Base-by-base conservation (phyloP, 2,113 vertebrate genomes). In the Lophius piscatorius region DNA sequence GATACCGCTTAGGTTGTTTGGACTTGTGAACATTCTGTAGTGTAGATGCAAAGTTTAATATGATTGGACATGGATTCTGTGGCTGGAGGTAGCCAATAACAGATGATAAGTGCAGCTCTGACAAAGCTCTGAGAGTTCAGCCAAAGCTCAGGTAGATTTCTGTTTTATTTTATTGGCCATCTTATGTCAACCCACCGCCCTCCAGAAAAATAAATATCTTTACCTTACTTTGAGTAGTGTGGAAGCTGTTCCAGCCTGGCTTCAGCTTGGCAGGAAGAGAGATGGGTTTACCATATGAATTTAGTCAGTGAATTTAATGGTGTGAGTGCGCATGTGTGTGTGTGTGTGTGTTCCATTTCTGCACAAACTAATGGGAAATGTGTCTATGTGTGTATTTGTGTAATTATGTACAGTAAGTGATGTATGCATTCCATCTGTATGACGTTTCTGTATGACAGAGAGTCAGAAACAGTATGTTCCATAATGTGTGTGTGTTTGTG, bases 221-320 rank as follows among this genome's bases (percentile, higher is more conserved):
- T 36, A 44, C 76, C n/a, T n/a, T n/a, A 78, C 70, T 68, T 62
- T 42, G 56, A 81, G 74, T 48, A 41, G 72, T 44, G 76, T 64
- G 67, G 76, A 83, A 75, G 74, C 31, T 9, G 70, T 82, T 78
- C 60, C 35, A 16, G 65, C 42, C 62, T 49, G 36, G 73, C 44
- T 88, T 81, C 63, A 67, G 42, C 67, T 82, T 77, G 75, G 81
- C 80, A 73, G 74, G 16, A 20, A 54, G 59, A 35, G 70, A 70
- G 71, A 84, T 86, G 70, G 58, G 71, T 80, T 82, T 80, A 87
- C 85, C 89, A 89, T 78, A 76, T 82, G 82, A 87, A 70, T 44
- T n/a, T n/a, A n/a, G n/a, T n/a, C n/a, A n/a, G n/a, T n/a, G n/a
- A n/a, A n/a, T n/a, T 73, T 60, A 56, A 61, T 29, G 39, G 31